phyloP scores from a whole-genome alignment of 2,797 vertebrate species.

The Rhabdophis nuchalis region DNA sequence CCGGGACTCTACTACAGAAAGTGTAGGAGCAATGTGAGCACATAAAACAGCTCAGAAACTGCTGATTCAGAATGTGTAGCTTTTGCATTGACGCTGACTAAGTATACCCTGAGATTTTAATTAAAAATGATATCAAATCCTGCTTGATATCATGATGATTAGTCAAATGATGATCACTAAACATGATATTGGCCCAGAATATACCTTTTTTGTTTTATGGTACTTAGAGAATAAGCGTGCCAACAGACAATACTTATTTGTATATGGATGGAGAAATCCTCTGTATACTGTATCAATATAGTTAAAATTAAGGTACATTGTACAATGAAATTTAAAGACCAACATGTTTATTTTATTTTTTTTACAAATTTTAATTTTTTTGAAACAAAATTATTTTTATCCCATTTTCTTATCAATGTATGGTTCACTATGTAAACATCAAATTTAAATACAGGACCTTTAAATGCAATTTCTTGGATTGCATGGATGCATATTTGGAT shows the following conservation, averaged over 20 bases:
- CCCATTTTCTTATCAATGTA: background rate
- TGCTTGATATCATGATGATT: background rate
- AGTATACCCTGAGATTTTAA: background rate
- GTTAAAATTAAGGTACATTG: background rate
- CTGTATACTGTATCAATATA: background rate
- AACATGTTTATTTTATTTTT: background rate
- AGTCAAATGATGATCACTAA: background rate
- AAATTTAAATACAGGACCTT: background rate
- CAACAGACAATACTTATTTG: background rate
- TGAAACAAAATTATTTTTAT: background rate
- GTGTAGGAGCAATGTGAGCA: background rate
- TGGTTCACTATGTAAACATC: background rate
- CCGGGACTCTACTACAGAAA: background rate
- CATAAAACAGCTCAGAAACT: background rate
- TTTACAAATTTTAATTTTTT: background rate
- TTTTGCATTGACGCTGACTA: background rate
- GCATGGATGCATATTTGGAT: no score
- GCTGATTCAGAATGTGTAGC: background rate
- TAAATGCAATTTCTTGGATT: background rate
- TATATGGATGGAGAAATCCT: background rate
- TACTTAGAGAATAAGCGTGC: background rate
- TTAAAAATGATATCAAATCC: background rate
- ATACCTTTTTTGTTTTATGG: background rate
- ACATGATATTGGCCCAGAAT: background rate
- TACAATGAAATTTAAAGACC: background rate